Conservation (phyloP, 2,113 vertebrate genomes). For the Sander lucioperca region DNA sequence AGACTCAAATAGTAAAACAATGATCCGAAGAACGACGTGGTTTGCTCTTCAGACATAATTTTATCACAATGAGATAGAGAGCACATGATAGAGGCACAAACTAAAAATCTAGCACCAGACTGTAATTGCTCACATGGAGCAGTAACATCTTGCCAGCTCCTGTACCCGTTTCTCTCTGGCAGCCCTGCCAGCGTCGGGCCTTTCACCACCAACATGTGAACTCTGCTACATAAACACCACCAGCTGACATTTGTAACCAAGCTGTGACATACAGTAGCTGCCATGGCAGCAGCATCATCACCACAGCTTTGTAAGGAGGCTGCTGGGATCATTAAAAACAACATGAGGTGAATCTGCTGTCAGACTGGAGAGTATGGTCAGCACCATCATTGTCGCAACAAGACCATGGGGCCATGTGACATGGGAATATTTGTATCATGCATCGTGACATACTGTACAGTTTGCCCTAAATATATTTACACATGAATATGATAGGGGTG, state of each 20-base stretch:
- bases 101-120: slow-evolving; percentile 3
- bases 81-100: neutral
- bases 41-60: neutral
- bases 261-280: slow-evolving; percentile 30
- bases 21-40: neutral
- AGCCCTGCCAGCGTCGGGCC: slow-evolving; percentile 9
- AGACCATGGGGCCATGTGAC: neutral
- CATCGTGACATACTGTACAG: neutral
- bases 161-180: neutral
- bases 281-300: neutral
- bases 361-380: neutral
- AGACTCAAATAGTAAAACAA: neutral
- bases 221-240: slow-evolving; percentile 9
- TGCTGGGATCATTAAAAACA: neutral
- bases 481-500: neutral
- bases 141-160: neutral
- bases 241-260: slow-evolving; percentile 28
- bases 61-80: neutral
- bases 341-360: neutral
- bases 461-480: neutral
- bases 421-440: neutral
- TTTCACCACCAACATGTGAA: slow-evolving; percentile 14
- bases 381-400: neutral
- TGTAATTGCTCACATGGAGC: neutral
- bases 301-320: neutral